phyloP scores from a whole-genome alignment of 2,113 vertebrate species.

The Alouatta palliata region DNA sequence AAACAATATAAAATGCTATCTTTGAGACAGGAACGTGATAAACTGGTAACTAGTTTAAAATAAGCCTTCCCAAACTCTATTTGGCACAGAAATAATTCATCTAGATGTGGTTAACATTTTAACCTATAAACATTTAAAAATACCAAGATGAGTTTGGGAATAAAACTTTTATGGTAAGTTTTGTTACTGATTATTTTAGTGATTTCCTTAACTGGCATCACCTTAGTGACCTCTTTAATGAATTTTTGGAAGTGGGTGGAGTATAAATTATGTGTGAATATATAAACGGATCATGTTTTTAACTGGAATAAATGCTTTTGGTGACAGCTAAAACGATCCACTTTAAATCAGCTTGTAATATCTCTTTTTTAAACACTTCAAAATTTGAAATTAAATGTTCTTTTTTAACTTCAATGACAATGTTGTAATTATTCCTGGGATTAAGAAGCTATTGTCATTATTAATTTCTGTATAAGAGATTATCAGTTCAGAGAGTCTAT shows the following conservation, averaged over 20 bases:
- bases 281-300: constrained; percentile 56
- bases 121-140: constrained; percentile 34
- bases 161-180: neutral
- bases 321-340: constrained; percentile 60
- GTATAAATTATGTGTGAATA: constrained; percentile 62
- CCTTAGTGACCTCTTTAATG: constrained; percentile 1
- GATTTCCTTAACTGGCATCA: constrained; percentile 20
- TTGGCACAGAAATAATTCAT: neutral
- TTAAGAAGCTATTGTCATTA: constrained; percentile 48
- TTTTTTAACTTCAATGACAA: constrained; percentile 53
- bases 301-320: constrained; percentile 49
- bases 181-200: neutral
- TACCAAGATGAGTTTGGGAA: neutral
- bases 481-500: constrained; percentile 14
- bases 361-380: constrained; percentile 56
- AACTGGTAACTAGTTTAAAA: neutral
- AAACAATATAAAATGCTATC: constrained; percentile 20
- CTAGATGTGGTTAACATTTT: neutral
- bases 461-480: constrained; percentile 55
- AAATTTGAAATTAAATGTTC: constrained; percentile 49
- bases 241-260: constrained; percentile 53
- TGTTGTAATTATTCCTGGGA: constrained; percentile 44
- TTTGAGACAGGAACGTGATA: neutral
- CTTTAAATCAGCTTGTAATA: constrained; percentile 58
- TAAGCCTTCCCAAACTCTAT: neutral